A percentile compares a stretch with the other conserved stretches of the same genome.
Conservation (phyloP, 2,113 vertebrate species). For the Sylvia atricapilla region DNA sequence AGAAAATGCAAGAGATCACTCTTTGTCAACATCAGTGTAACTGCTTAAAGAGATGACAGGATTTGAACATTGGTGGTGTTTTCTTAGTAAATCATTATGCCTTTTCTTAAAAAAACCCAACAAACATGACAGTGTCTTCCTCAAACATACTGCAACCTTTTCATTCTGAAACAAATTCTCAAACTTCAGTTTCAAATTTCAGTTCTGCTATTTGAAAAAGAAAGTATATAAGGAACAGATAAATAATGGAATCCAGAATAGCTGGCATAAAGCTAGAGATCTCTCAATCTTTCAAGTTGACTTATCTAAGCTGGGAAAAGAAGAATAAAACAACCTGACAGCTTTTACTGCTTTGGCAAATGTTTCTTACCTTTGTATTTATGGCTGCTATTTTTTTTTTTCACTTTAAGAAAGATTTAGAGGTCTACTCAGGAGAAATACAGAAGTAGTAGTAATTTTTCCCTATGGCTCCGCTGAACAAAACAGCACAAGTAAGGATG, state of each 20-base stretch:
- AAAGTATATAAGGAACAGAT: background rate
- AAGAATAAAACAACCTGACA: background rate
- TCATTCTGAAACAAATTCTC: background rate
- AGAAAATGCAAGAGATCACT: background rate
- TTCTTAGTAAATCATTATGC: background rate
- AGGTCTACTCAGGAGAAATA: background rate
- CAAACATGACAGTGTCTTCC: background rate
- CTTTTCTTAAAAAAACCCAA: background rate
- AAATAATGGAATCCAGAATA: background rate
- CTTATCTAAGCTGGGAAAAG: background rate
- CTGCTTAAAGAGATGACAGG: background rate
- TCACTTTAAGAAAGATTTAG: background rate
- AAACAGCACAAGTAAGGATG: background rate
- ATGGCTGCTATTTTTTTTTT: background rate
- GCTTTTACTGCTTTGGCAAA: background rate
- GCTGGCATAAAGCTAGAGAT: background rate
- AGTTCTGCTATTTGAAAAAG: background rate
- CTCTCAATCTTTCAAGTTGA: background rate
- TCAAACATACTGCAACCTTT: background rate
- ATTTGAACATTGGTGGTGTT: accelerated
- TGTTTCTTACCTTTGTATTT: background rate
- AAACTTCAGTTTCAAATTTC: background rate
- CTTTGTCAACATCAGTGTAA: background rate
- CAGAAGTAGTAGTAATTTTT: background rate
- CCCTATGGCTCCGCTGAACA: background rate